Evolutionary conservation across 2,797 vertebrate genomes (phyloP).

Genomic region (Myotis daubentonii): DNA sequence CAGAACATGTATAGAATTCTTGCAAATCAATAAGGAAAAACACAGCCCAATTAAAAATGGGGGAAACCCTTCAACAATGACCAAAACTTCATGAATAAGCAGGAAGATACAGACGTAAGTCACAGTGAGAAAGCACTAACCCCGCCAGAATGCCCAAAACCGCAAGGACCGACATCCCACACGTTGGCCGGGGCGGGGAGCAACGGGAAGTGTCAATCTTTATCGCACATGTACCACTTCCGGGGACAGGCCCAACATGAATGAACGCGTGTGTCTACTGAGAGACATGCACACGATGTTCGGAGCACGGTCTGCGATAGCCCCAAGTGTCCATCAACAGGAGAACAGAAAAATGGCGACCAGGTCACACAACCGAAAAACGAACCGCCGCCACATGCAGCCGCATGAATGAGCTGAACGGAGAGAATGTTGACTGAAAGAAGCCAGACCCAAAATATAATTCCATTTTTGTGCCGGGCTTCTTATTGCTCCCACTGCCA

Average conservation of each 20-base stretch:
- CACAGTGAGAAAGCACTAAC: background rate
- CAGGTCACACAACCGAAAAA: background rate
- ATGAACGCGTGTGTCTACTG: too few species aligned
- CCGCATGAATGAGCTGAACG: background rate
- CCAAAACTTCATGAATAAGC: background rate
- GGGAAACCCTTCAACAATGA: background rate
- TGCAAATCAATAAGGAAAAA: background rate
- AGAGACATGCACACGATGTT: background rate
- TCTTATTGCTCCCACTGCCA: background rate
- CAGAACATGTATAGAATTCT: background rate
- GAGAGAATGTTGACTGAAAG: background rate
- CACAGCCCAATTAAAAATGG: background rate
- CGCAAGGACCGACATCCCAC: background rate
- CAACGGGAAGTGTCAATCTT: background rate
- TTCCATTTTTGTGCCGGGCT: too few species aligned
- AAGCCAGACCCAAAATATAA: background rate
- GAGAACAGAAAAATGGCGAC: background rate
- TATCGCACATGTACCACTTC: background rate
- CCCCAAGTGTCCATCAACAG: background rate
- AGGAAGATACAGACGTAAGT: background rate
- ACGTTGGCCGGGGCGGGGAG: background rate
- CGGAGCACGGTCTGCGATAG: background rate
- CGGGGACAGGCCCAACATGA: background rate
- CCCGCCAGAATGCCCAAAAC: background rate
- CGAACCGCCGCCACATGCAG: background rate